These are phyloP conservation scores for Apteryx owenii DNA, from an alignment of 2,113 vertebrate genomes.

Conservation along the genomic window DNA sequence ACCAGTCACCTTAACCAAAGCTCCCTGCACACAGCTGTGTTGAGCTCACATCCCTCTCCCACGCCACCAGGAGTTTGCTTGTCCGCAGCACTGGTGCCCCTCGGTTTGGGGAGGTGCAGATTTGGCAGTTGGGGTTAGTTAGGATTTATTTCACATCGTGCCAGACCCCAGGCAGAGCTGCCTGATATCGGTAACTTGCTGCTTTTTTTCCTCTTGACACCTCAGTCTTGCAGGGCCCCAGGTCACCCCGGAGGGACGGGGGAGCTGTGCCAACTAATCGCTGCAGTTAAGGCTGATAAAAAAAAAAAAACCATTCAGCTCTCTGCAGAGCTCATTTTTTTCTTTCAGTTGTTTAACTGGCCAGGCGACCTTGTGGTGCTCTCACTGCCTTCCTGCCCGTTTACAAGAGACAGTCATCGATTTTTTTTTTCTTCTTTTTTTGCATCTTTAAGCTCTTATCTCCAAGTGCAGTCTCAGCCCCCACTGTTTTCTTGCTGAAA, in stretches of 20 bases:
- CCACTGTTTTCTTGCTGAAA: conserved; percentile 2
- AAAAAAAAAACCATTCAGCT: not conserved
- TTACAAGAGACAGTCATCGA: not conserved
- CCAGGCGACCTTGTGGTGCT: not conserved
- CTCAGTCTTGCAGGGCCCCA: not conserved
- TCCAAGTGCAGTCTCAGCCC: not conserved
- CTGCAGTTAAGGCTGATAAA: not conserved
- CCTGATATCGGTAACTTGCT: not conserved
- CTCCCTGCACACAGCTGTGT: not conserved
- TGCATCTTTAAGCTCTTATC: not conserved
- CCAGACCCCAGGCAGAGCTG: not conserved
- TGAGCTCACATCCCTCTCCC: not conserved
- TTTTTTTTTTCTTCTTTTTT: not conserved
- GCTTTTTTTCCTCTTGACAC: not conserved
- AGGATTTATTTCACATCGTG: not conserved
- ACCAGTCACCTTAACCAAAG: not conserved
- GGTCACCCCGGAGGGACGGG: accelerated
- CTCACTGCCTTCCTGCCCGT: not conserved
- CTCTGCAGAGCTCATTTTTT: not conserved
- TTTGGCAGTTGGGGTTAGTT: not conserved
- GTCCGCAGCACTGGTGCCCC: not conserved
- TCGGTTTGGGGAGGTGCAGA: not conserved
- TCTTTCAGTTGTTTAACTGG: not conserved
- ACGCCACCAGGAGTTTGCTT: not conserved
- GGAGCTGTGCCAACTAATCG: not conserved